Conservation (phyloP, 35 echinoderm and acorn worm genomes). For the Chiridota heheva region DNA sequence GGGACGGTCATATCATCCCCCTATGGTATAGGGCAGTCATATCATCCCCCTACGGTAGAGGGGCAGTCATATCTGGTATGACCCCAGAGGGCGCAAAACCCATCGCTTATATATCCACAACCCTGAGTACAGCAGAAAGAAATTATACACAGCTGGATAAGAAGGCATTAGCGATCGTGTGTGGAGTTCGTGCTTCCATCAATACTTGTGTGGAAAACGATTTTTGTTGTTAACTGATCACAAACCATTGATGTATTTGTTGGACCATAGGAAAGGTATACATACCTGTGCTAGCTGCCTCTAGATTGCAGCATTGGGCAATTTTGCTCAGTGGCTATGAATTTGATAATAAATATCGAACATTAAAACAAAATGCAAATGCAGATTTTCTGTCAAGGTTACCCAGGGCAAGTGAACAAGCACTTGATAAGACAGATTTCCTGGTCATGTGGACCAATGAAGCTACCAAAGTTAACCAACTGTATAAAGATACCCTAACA, state of each 20-base stretch:
- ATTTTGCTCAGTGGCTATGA: constrained; percentile 48
- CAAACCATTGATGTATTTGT: constrained; percentile 45
- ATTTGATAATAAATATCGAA: constrained; percentile 57
- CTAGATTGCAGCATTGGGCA: constrained; percentile 59
- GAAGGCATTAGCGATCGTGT: constrained; percentile 31
- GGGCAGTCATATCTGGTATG: no score
- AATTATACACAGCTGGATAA: constrained; percentile 54
- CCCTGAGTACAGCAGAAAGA: constrained; percentile 21
- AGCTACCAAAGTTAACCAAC: constrained; percentile 40
- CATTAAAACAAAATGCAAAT: constrained; percentile 43
- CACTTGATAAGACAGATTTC: neutral
- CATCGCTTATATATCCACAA: constrained; percentile 44
- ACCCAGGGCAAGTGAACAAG: neutral
- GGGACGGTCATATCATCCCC: no score
- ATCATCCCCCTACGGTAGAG: no score
- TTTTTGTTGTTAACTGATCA: constrained; percentile 58
- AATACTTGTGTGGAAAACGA: constrained; percentile 46
- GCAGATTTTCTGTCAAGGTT: constrained; percentile 49
- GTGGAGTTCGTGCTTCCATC: constrained; percentile 19
- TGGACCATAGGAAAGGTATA: constrained; percentile 28
- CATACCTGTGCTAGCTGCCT: constrained; percentile 27
- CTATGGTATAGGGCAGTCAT: no score
- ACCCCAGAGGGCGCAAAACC: constrained; percentile 22
- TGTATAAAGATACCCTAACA: constrained; percentile 25
- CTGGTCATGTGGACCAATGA: constrained; percentile 23